Evolutionary conservation across 1,140 invertebrate genomes (phyloP).

Genomic region (Streblospio benedicti): DNA sequence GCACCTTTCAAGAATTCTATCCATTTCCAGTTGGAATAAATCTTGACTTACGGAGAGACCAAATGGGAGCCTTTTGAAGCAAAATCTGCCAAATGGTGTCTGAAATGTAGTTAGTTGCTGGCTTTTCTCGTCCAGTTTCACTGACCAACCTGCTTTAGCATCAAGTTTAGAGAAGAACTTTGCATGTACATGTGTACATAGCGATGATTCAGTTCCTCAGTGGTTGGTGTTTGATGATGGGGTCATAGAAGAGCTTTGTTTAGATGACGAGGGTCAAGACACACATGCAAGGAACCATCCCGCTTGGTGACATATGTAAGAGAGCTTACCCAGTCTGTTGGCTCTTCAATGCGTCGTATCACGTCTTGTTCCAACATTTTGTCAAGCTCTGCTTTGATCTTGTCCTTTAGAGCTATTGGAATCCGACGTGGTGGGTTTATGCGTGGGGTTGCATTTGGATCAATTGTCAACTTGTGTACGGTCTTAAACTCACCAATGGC

Average conservation of each 20-base stretch:
- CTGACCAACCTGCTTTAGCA: slow-evolving; percentile 22
- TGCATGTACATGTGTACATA: slow-evolving; percentile 19
- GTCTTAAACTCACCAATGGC: too few relatives aligned
- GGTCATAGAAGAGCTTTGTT: neutral
- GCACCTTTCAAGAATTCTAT: slow-evolving; percentile 31
- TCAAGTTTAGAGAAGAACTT: slow-evolving; percentile 26
- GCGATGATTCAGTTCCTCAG: slow-evolving; percentile 26
- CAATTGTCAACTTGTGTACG: too few relatives aligned
- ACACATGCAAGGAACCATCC: neutral
- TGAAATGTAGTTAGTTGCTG: slow-evolving; percentile 23
- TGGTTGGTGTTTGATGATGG: slow-evolving; percentile 13
- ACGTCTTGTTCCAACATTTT: neutral
- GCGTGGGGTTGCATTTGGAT: neutral
- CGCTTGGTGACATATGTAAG: neutral
- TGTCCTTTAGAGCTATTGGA: neutral
- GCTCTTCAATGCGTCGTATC: neutral
- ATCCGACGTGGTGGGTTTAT: neutral
- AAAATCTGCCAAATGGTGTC: slow-evolving; percentile 22
- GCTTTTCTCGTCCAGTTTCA: slow-evolving; percentile 21
- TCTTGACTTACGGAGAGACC: slow-evolving; percentile 21
- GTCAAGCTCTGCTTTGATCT: neutral
- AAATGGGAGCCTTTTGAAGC: slow-evolving; percentile 20
- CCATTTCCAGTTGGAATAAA: slow-evolving; percentile 34
- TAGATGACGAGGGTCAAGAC: slow-evolving; percentile 2
- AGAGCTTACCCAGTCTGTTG: neutral